A percentile compares a stretch with the other conserved stretches of the same genome.
These are phyloP conservation scores for Zaprionus lachaisei DNA, from an alignment of 1,140 invertebrate genomes.

Conservation along the genomic window DNA sequence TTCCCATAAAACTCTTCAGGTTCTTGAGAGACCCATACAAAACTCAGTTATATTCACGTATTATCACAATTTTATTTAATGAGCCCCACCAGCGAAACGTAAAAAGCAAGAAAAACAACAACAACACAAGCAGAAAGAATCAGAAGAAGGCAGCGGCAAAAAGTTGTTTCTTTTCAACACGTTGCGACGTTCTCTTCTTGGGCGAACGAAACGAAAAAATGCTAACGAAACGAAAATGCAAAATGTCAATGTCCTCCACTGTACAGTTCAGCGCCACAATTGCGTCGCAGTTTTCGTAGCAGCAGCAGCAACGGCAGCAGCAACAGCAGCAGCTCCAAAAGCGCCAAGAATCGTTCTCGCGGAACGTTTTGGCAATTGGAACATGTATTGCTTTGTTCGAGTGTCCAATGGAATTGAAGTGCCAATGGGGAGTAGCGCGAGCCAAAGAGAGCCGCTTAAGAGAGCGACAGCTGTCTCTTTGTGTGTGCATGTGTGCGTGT, in stretches of 20 bases:
- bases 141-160: slow-evolving; percentile 40
- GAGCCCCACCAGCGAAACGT: slow-evolving; percentile 55
- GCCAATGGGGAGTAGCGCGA: slow-evolving; percentile 29
- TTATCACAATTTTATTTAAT: slow-evolving; percentile 74
- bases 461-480: neutral
- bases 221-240: slow-evolving; percentile 83
- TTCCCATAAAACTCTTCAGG: neutral
- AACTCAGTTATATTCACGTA: slow-evolving; percentile 5
- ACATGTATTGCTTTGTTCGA: slow-evolving; percentile 26
- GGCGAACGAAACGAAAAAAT: slow-evolving; percentile 69
- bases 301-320: slow-evolving; percentile 23
- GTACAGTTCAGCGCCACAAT: slow-evolving; percentile 80
- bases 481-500: neutral
- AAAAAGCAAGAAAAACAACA: slow-evolving; percentile 15
- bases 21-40: neutral
- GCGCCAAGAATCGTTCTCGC: slow-evolving; percentile 50
- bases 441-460: slow-evolving; percentile 1
- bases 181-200: slow-evolving; percentile 30
- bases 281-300: slow-evolving; percentile 79
- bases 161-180: slow-evolving; percentile 51
- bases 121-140: slow-evolving; percentile 13
- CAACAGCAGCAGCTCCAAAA: slow-evolving; percentile 61
- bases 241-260: slow-evolving; percentile 84
- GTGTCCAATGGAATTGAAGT: slow-evolving; percentile 22
- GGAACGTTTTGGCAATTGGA: slow-evolving; percentile 58